phyloP scores from a whole-genome alignment of 2,113 vertebrate genomes.

The Osmerus mordax region DNA sequence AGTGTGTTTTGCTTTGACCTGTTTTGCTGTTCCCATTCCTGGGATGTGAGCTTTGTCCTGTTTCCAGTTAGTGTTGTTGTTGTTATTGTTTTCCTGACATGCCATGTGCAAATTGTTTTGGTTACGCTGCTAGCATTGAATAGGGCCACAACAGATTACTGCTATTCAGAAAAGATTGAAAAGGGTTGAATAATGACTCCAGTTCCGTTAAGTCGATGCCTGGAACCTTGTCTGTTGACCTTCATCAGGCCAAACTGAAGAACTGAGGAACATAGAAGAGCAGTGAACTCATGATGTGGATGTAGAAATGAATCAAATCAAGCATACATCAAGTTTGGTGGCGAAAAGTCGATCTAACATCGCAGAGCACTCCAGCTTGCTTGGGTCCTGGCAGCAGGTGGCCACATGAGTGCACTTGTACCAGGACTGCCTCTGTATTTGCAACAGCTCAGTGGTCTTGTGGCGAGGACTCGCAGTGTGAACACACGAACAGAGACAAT shows the following conservation, averaged over 20 bases:
- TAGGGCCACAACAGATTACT: constrained; percentile 21
- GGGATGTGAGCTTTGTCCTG: constrained; percentile 34
- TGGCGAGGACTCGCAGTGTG: constrained; percentile 23
- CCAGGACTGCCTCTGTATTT: constrained; percentile 16
- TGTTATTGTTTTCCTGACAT: constrained; percentile 44
- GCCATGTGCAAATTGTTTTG: constrained; percentile 30
- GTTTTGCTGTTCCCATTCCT: constrained; percentile 37
- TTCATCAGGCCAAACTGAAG: background rate
- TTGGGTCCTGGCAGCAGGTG: background rate
- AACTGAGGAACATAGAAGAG: background rate
- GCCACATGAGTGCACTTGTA: constrained; percentile 6
- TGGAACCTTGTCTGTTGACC: background rate
- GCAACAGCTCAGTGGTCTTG: background rate
- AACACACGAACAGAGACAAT: constrained; percentile 52
- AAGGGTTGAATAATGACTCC: constrained; percentile 4
- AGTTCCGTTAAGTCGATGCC: background rate
- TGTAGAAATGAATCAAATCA: background rate
- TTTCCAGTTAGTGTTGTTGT: constrained; percentile 30
- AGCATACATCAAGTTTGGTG: background rate
- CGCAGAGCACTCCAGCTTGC: too few relatives aligned
- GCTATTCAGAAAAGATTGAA: constrained; percentile 2
- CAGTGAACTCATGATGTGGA: background rate
- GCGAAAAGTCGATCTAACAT: too few relatives aligned
- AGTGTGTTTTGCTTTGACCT: constrained; percentile 34
- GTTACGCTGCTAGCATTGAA: constrained; percentile 20